phyloP scores from a whole-genome alignment of 2,888 invertebrate genomes.

The Drosophila macrothrix region DNA sequence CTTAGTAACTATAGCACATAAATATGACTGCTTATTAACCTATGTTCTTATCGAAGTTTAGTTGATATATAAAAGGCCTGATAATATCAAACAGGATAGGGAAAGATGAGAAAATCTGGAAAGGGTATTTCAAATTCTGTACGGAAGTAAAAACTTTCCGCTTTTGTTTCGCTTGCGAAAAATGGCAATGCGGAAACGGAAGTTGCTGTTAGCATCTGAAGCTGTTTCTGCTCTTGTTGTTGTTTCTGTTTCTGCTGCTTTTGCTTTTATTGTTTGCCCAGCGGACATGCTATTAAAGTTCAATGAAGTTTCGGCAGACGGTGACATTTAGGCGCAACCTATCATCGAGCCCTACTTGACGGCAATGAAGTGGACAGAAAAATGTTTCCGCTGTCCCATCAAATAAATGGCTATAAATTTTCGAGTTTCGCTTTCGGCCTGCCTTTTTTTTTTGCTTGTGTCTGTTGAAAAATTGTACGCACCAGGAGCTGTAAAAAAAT shows the following conservation, averaged over 20 bases:
- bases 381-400: constrained; percentile 74
- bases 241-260: background rate
- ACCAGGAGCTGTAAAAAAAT: constrained; percentile 21
- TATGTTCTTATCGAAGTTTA: background rate
- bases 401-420: constrained; percentile 75
- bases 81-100: background rate
- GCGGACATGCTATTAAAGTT: constrained; percentile 70
- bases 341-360: constrained; percentile 30
- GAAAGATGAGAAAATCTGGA: background rate
- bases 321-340: constrained; percentile 55
- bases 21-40: constrained; percentile 5
- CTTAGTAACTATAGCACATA: constrained; percentile 14
- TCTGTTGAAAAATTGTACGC: constrained; percentile 54
- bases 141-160: background rate
- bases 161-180: constrained; percentile 7
- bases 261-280: constrained; percentile 36
- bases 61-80: background rate
- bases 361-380: constrained; percentile 71
- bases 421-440: constrained; percentile 51
- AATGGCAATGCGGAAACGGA: constrained; percentile 33
- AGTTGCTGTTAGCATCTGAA: constrained; percentile 33
- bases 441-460: background rate
- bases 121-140: background rate
- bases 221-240: constrained; percentile 13
- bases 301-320: constrained; percentile 67